Base-by-base conservation (phyloP, 2,888 invertebrate genomes). In the Gasteruption jaculator region DNA sequence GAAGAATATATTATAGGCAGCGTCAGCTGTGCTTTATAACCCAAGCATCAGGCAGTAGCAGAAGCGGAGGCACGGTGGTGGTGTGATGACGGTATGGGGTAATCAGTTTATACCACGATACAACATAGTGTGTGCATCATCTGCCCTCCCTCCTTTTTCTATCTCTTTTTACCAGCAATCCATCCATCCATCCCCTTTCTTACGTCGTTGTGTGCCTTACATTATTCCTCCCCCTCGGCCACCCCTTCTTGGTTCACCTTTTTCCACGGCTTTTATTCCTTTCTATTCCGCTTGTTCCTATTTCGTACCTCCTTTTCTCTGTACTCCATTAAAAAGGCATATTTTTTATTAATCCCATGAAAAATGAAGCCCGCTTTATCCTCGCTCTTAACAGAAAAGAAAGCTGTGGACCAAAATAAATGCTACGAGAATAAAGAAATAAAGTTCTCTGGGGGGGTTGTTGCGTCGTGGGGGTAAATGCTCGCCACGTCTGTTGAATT, bases 11-110 rank as follows among this genome's bases (percentile, higher is more conserved):
- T 57, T 56, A 56, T 48, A 52, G 48, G 48, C 50, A 47, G 60
- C 61, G 65, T 63, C 65, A 65, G 65, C 65, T 65, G 65, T 61
- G 57, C 60, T 65, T 65, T 63, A 65, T 63, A 58, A 57, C 64
- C 60, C 53, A 50, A 52, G 54, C 57, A 57, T 62, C 60, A 54
- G 54, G 53, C 49, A 19, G 31, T 20, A 29, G 43, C 38, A 29
- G n/a, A n/a, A n/a, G n/a, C 48, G 39, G 46, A 53, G 56, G 57
- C 53, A 55, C 50, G 54, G 57, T 57, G 48, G 51, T n/a, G n/a
- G n/a, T n/a, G n/a, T n/a, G n/a, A n/a, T n/a, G n/a, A n/a, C n/a
- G n/a, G n/a, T n/a, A n/a, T n/a, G n/a, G 53, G 56, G 53, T 59
- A 60, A 57, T 61, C 57, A 56, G 58, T 60, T 60, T 59, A 60